These are phyloP conservation scores for Mylabris sibirica DNA, from an alignment of 2,888 invertebrate genomes.

Conservation along the genomic window DNA sequence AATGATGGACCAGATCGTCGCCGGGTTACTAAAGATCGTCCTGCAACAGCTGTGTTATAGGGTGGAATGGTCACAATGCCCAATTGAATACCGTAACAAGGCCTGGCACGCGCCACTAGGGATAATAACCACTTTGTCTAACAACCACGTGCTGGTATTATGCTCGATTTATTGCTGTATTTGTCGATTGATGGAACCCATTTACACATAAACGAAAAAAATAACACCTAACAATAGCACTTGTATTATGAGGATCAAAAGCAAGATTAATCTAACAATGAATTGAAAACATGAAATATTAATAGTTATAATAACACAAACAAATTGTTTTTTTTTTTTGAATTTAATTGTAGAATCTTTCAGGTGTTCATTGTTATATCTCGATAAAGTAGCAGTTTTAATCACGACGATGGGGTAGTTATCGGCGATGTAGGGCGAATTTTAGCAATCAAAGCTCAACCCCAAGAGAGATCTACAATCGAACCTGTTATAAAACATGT, in stretches of 20 bases:
- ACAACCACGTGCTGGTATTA: conserved; percentile 49
- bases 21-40: conserved; percentile 33
- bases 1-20: conserved; percentile 27
- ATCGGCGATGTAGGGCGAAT: neutral
- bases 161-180: conserved; percentile 48
- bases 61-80: conserved; percentile 42
- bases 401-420: neutral
- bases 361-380: neutral
- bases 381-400: neutral
- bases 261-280: neutral
- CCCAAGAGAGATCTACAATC: conserved; percentile 37
- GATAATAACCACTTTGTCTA: conserved; percentile 51
- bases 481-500: conserved; percentile 36
- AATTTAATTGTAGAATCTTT: neutral
- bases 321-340: neutral
- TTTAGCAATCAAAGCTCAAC: conserved; percentile 16
- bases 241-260: neutral
- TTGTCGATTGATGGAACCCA: conserved; percentile 46
- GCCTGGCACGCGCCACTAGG: conserved; percentile 45
- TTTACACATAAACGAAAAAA: conserved; percentile 1
- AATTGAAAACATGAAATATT: neutral
- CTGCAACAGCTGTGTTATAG: conserved; percentile 45
- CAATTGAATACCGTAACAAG: conserved; percentile 50
- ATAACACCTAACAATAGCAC: neutral
- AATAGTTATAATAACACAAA: neutral